Conservation (phyloP, 2,797 vertebrate species). For the Artibeus jamaicensis region DNA sequence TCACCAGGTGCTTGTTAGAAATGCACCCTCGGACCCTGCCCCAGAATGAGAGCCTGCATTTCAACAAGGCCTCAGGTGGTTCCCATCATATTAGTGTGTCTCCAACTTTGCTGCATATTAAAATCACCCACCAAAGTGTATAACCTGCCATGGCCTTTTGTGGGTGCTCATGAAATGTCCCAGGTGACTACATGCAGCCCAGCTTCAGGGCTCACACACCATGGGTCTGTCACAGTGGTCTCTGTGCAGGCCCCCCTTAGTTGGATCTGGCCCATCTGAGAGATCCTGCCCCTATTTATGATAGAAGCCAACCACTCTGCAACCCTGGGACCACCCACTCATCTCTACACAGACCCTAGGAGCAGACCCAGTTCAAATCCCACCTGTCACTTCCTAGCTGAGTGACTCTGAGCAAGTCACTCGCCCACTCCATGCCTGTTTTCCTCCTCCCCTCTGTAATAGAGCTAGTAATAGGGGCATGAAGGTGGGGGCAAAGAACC, state of each 20-base stretch:
- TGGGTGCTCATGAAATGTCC: neutral
- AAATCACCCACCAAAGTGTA: neutral
- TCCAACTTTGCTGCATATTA: neutral
- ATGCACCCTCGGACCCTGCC: neutral
- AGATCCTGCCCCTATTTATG: neutral
- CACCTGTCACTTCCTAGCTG: neutral
- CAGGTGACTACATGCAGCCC: neutral
- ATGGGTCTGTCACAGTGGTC: too few species aligned
- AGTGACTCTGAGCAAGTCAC: neutral
- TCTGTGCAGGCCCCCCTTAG: neutral
- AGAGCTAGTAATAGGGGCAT: neutral
- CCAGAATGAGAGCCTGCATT: neutral
- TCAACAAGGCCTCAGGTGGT: fast-evolving
- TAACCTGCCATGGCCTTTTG: too few species aligned
- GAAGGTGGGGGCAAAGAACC: too few species aligned
- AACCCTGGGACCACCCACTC: too few species aligned
- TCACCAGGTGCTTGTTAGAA: neutral
- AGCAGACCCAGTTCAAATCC: neutral
- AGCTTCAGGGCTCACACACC: neutral
- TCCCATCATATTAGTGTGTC: fast-evolving
- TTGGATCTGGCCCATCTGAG: neutral
- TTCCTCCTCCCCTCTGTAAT: neutral
- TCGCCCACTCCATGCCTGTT: neutral
- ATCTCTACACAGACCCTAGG: neutral
- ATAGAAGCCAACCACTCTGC: neutral